These are phyloP conservation scores for Echinops telfairi DNA, from an alignment of 2,113 vertebrate species.

Conservation along the genomic window DNA sequence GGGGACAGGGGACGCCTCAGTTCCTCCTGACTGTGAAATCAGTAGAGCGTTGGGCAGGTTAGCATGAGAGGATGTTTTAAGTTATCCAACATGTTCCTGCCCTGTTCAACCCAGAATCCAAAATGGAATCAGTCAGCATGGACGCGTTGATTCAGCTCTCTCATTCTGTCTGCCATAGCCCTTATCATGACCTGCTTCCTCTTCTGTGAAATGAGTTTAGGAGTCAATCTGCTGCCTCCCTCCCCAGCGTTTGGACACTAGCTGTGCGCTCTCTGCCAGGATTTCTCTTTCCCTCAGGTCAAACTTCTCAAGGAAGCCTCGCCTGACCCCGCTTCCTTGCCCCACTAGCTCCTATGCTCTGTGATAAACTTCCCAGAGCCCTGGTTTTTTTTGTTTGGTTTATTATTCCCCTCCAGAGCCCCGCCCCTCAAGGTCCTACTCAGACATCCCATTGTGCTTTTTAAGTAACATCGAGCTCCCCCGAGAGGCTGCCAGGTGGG, in stretches of 20 bases:
- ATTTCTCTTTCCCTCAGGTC: not conserved
- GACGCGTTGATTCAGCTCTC: not conserved
- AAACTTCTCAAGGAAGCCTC: not conserved
- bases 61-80: not conserved
- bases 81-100: not conserved
- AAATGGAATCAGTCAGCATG: not conserved
- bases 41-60: not conserved
- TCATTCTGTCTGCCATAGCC: not conserved
- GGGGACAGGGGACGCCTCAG: not conserved
- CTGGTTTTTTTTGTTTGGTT: not conserved
- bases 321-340: not conserved
- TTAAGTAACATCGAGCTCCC: not conserved
- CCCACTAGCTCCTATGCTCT: not conserved
- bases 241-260: not conserved
- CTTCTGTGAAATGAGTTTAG: conserved; percentile 46
- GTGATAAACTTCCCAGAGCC: not conserved
- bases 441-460: conserved; percentile 16
- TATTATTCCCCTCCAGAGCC: not conserved
- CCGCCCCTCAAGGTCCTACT: not conserved
- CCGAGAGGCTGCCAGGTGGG: not conserved
- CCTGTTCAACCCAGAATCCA: not conserved
- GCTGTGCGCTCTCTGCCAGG: not conserved
- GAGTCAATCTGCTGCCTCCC: not conserved
- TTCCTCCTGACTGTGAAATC: not conserved
- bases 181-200: not conserved